phyloP scores from a whole-genome alignment of 23 tunicate genomes.

The Aplidium turbinatum region DNA sequence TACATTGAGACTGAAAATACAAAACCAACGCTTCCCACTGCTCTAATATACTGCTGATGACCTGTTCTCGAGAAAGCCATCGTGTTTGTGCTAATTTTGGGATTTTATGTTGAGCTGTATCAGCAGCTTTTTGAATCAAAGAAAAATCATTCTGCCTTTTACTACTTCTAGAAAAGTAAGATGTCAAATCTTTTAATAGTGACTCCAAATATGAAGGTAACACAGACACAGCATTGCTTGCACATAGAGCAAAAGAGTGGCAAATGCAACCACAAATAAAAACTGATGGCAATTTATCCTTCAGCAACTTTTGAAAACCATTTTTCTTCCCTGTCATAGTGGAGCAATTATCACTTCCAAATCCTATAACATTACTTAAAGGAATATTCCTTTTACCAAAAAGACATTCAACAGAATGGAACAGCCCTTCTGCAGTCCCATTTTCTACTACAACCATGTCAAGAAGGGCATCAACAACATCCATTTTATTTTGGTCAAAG shows the following conservation, averaged over 20 bases:
- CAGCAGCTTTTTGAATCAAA: background rate
- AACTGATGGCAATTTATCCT: background rate
- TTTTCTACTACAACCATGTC: slow-evolving; percentile 6
- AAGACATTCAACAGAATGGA: slow-evolving; percentile 1
- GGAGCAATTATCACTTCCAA: background rate
- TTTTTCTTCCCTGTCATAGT: background rate
- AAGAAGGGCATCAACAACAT: background rate
- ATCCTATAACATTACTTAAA: background rate
- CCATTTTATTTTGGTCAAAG: background rate
- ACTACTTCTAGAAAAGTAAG: slow-evolving; percentile 2
- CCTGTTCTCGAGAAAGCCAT: background rate
- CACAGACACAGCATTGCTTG: slow-evolving; percentile 1
- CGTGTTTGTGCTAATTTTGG: background rate
- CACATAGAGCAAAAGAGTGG: background rate
- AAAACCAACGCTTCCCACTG: background rate
- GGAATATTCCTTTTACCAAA: slow-evolving; percentile 10
- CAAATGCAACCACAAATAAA: background rate
- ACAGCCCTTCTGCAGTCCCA: background rate
- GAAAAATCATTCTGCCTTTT: slow-evolving; percentile 3
- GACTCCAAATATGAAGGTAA: background rate
- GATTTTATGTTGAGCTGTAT: background rate
- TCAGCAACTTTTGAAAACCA: background rate
- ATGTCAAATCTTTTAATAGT: slow-evolving; percentile 6
- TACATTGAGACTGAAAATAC: slow-evolving; percentile 6
- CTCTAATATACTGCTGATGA: background rate